Evolutionary conservation across 2,888 invertebrate genomes (phyloP), one percentile per base, ranked within the genome.

Genomic region (Listrodromus nycthemerus): DNA sequence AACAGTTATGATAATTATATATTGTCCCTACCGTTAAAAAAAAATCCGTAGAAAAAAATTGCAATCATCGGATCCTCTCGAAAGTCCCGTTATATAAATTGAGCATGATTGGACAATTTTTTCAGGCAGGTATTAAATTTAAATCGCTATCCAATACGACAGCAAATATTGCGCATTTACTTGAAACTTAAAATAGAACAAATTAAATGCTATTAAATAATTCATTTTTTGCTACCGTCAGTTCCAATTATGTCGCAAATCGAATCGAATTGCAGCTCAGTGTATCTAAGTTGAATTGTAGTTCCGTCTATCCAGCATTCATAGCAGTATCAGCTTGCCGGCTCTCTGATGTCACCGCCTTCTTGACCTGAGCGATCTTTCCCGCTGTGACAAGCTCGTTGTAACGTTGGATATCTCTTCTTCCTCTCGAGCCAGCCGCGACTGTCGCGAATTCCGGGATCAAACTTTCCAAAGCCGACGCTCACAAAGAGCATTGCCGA

Each of bases 321-420:
- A 21, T 48, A 30, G 21, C 69, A 24, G 33, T 61, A 58, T 41
- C 45, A 21, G 58, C 58, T 58, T 48, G 30, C 45, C 48, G 67
- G 19, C n/a, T 61, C 69, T 77, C 61, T 77, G 77, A 78, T 70
- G 77, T 77, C 67, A 77, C 69, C 77, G 66, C 33, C 61, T 61
- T 77, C 69, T 77, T 61, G 69, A 58, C 67, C 67, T 21, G 13
- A 0, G 8, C 71, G 41, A n/a, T 27, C 50, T 65, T 33, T 33
- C 48, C 21, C 21, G 30, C 58, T 69, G 58, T 58, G 45, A 77
- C 21, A 27, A 24, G 45, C 58, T 41, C 55, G 41, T 61, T 27
- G 37, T 27, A 27, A 37, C 10, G 71, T 58, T 13, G 16, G 58
- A 13, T 58, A 24, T 27, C 58, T 27, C 27, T 19, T 41, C 21